Conservation (phyloP, 2,888 invertebrate genomes). For the Hirtodrosophila confusa region DNA sequence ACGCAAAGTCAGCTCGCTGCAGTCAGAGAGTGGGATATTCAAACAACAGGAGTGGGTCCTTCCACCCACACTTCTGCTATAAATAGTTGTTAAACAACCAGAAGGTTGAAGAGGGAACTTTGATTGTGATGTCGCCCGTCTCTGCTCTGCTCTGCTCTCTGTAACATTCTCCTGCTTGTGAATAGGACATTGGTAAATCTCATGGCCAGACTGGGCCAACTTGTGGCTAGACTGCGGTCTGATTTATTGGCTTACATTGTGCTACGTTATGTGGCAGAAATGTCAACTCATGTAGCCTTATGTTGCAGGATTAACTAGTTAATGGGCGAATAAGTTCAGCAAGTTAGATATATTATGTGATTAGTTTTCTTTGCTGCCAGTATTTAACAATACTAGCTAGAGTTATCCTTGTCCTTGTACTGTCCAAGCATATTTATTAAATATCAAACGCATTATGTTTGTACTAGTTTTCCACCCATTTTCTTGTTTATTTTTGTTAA, state of each 20-base stretch:
- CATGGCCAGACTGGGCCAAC: constrained; percentile 22
- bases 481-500: too few species aligned
- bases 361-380: not conserved
- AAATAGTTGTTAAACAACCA: constrained; percentile 52
- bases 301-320: constrained; percentile 21
- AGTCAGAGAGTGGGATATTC: constrained; percentile 11
- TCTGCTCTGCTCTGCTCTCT: constrained; percentile 1
- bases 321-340: constrained; percentile 31
- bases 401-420: too few species aligned
- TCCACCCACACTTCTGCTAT: constrained; percentile 33
- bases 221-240: constrained; percentile 38
- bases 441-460: too few species aligned
- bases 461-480: too few species aligned
- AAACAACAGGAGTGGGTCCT: constrained; percentile 2
- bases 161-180: too few species aligned
- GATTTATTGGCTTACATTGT: constrained; percentile 38
- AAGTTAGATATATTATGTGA: constrained; percentile 1
- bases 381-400: too few species aligned
- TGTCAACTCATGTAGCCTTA: constrained; percentile 31
- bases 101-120: constrained; percentile 1
- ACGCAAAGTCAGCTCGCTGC: constrained; percentile 2
- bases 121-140: constrained; percentile 43
- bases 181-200: constrained; percentile 14
- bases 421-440: too few species aligned
- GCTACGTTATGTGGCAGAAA: constrained; percentile 19